phyloP scores from a whole-genome alignment of 2,888 invertebrate genomes.

The Tinea pellionella region DNA sequence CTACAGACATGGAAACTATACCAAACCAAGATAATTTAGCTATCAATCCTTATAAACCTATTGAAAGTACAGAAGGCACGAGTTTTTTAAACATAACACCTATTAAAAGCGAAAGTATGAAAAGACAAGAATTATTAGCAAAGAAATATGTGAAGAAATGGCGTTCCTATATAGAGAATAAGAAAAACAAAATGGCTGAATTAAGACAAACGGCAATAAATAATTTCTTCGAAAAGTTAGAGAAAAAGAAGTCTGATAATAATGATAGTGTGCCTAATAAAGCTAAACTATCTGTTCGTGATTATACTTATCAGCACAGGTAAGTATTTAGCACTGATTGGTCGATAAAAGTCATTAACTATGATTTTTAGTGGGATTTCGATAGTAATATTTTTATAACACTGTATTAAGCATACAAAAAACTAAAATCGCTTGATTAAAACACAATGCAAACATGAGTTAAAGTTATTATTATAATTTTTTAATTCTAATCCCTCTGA shows the following conservation, averaged over 20 bases:
- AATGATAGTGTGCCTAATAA: slow-evolving; percentile 28
- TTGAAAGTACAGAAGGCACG: not conserved
- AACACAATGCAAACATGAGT: no score
- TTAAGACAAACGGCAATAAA: slow-evolving; percentile 41
- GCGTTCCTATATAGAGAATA: slow-evolving; percentile 34
- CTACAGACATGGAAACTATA: not conserved
- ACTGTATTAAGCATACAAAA: no score
- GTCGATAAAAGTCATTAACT: not conserved
- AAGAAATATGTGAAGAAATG: slow-evolving; percentile 46
- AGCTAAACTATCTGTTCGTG: slow-evolving; percentile 35
- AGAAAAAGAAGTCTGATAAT: slow-evolving; percentile 37
- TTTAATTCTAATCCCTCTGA: no score
- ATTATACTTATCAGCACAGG: slow-evolving; percentile 58
- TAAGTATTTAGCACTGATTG: slow-evolving; percentile 20
- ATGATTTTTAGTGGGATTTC: not conserved
- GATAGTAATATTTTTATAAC: no score
- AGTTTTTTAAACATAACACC: slow-evolving; percentile 35
- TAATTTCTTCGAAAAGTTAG: slow-evolving; percentile 48
- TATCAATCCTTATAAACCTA: not conserved
- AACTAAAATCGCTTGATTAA: no score
- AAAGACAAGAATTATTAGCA: slow-evolving; percentile 28
- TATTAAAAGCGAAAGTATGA: slow-evolving; percentile 30
- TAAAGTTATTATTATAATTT: no score
- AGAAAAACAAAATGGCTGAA: slow-evolving; percentile 31
- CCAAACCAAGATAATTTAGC: no score